Evolutionary conservation across 1,140 invertebrate species (phyloP), one percentile per base, ranked within the genome.

Genomic region (Penaeus indicus): DNA sequence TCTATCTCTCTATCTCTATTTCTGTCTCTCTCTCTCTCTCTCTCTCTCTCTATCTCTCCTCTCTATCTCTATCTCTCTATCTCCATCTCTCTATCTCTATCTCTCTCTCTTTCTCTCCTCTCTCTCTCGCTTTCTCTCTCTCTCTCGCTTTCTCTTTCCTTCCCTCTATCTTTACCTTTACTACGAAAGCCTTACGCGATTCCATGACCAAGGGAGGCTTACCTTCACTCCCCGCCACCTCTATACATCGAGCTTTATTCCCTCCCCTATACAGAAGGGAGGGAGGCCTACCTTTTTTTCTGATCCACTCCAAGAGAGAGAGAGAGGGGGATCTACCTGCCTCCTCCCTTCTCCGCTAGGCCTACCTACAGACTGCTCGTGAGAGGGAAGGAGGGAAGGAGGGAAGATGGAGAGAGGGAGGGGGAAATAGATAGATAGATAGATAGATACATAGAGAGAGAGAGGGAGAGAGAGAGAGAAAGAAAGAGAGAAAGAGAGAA

Each of bases 401-500:
- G 21, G 18, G 67, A 72, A 11, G 32, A 5, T 18, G 72, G 72
- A 27, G 47, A 25, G 7, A 78, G 21, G 75, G 32, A 38, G 7
- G 27, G 75, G 25, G 25, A 19, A 11, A 32, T 22, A 32, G 22
- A 18, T 22, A 27, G 75, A 32, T 2, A 78, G 75, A 32, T 8
- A 10, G 8, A n/a, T n/a, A n/a, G n/a, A n/a, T n/a, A n/a, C n/a
- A n/a, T n/a, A 75, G 69, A 19, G 69, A n/a, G 21, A 19, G 22
- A 72, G 67, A 75, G 69, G 19, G 22, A n/a, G 69, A 75, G 22
- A 75, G 69, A 19, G 69, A 75, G 69, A 21, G n/a, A 75, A n/a
- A 2, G 69, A 75, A 21, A 27, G 69, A 75, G 69, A 10, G 54
- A 54, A 1, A 13, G 11, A 13, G 11, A 54, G 54, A 13, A 10